Evolutionary conservation across 2,888 invertebrate species (phyloP).

Genomic region (Ganaspis brasiliensis): DNA sequence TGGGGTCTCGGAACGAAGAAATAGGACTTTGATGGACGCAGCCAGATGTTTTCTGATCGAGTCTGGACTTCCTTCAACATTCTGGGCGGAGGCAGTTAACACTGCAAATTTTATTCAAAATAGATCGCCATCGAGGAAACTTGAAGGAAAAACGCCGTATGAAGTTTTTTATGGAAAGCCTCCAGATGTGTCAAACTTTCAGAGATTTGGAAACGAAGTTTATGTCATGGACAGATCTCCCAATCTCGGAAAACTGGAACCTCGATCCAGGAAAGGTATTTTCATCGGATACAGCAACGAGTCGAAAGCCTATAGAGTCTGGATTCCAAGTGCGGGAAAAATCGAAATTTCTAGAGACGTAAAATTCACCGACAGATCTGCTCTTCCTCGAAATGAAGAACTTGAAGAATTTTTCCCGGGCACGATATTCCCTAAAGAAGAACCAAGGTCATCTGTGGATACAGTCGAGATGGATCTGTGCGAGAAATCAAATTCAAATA

Average conservation of each 20-base stretch:
- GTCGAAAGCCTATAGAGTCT: slow-evolving; percentile 56
- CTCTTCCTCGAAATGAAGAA: too few species aligned
- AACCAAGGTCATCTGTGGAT: too few species aligned
- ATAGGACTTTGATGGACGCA: slow-evolving; percentile 34
- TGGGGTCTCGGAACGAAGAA: slow-evolving; percentile 33
- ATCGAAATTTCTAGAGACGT: slow-evolving; percentile 55
- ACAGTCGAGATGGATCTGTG: too few species aligned
- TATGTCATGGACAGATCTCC: slow-evolving; percentile 45
- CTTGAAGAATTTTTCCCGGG: too few species aligned
- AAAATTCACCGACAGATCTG: slow-evolving; percentile 46
- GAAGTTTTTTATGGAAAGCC: slow-evolving; percentile 54
- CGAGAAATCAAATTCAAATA: too few species aligned
- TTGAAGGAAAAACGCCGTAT: slow-evolving; percentile 54
- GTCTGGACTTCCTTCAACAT: slow-evolving; percentile 16
- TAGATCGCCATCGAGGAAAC: slow-evolving; percentile 39
- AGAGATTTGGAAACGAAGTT: slow-evolving; percentile 61
- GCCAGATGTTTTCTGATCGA: slow-evolving; percentile 36
- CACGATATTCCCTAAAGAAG: too few species aligned
- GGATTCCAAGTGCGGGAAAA: slow-evolving; percentile 52
- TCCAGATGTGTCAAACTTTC: slow-evolving; percentile 58
- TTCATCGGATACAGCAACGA: slow-evolving; percentile 54
- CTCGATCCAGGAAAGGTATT: slow-evolving; percentile 51
- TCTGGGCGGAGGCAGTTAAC: slow-evolving; percentile 69
- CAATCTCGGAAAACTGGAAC: slow-evolving; percentile 50
- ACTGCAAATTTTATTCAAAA: too few species aligned